Evolutionary conservation across 2,113 vertebrate genomes (phyloP).

Genomic region (Channa argus): DNA sequence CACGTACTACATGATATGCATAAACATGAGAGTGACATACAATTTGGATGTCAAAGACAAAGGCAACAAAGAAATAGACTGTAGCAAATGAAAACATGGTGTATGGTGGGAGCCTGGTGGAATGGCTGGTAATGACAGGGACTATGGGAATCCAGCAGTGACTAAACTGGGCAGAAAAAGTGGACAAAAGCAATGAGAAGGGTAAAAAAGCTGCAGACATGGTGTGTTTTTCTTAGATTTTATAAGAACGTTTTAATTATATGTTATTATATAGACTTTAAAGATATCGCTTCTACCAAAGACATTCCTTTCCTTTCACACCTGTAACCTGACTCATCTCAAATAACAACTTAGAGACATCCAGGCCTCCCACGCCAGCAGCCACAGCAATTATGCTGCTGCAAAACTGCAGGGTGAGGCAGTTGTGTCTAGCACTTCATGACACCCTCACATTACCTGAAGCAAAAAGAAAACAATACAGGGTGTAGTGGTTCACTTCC

Average conservation of each 20-base stretch:
- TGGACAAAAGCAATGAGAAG: no score
- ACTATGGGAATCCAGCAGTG: not conserved
- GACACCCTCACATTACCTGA: conserved; percentile 63
- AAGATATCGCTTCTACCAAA: conserved; percentile 22
- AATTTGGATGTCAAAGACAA: not conserved
- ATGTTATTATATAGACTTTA: conserved; percentile 16
- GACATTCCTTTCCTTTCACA: conserved; percentile 51
- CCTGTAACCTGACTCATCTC: conserved; percentile 70
- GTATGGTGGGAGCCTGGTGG: not conserved
- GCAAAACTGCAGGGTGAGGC: conserved; percentile 62
- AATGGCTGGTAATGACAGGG: not conserved
- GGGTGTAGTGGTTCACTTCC: conserved; percentile 55
- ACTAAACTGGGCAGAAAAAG: not conserved
- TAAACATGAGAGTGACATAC: not conserved
- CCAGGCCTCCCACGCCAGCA: conserved; percentile 57
- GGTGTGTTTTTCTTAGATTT: not conserved
- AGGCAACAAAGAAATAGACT: not conserved
- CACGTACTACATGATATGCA: not conserved
- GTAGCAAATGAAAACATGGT: not conserved
- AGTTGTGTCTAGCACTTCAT: conserved; percentile 46
- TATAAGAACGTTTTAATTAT: conserved; percentile 1
- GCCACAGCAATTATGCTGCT: conserved; percentile 64
- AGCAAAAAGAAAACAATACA: conserved; percentile 55
- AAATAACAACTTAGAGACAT: conserved; percentile 59
- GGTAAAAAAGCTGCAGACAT: not conserved